Percentiles rank a stretch among this genome's conserved stretches.
Conservation (phyloP, 92 coral and sea anemone genomes). For the Zoanthus sansibaricus region DNA sequence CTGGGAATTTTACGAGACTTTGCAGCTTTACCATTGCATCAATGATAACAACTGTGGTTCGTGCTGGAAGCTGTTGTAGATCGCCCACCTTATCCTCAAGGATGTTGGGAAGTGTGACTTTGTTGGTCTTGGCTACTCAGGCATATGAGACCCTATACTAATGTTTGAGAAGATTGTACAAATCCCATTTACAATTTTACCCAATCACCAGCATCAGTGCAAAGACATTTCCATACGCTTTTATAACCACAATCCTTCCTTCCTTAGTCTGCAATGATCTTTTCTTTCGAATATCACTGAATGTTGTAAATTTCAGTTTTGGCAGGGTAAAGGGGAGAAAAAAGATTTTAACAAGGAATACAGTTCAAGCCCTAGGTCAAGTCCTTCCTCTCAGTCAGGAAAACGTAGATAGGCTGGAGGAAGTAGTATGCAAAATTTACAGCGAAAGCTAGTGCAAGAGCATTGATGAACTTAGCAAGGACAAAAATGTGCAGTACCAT, state of each 20-base stretch:
- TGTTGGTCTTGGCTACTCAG: slow-evolving; percentile 64
- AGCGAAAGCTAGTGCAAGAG: too few relatives aligned
- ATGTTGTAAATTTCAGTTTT: slow-evolving; percentile 69
- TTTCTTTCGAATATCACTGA: slow-evolving; percentile 55
- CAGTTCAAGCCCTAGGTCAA: too few relatives aligned
- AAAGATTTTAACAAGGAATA: too few relatives aligned
- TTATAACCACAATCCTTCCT: slow-evolving; percentile 50
- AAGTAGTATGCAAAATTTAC: too few relatives aligned
- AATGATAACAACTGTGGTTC: slow-evolving; percentile 61
- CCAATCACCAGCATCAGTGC: slow-evolving; percentile 73
- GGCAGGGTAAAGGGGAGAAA: slow-evolving; percentile 48
- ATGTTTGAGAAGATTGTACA: slow-evolving; percentile 54
- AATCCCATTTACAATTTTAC: slow-evolving; percentile 65
- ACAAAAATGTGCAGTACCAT: too few relatives aligned
- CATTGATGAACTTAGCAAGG: too few relatives aligned
- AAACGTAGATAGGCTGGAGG: too few relatives aligned
- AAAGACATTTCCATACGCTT: slow-evolving; percentile 68
- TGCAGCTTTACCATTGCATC: slow-evolving; percentile 78
- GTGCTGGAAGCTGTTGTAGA: slow-evolving; percentile 51
- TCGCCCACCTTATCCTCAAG: slow-evolving; percentile 63
- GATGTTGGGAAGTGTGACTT: slow-evolving; percentile 59
- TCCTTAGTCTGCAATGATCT: slow-evolving; percentile 32
- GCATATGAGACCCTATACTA: slow-evolving; percentile 77
- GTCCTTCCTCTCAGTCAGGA: too few relatives aligned
- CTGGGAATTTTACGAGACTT: slow-evolving; percentile 54